These are phyloP conservation scores for Rhamphomyia laevipes DNA, from an alignment of 2,888 invertebrate genomes.

Conservation along the genomic window DNA sequence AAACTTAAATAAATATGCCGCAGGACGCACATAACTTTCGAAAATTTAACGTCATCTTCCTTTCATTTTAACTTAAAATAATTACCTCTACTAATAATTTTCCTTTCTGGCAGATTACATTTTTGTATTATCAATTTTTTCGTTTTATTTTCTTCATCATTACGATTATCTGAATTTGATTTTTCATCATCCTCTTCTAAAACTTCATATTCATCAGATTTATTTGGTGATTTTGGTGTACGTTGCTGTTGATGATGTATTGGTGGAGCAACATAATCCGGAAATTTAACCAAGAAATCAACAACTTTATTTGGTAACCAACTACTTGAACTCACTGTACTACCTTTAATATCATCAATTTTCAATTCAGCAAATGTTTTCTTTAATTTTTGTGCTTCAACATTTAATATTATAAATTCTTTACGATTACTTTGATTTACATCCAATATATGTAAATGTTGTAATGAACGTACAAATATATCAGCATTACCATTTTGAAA, in stretches of 20 bases:
- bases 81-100: conserved; percentile 24
- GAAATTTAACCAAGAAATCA: conserved; percentile 31
- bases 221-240: conserved; percentile 19
- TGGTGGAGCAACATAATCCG: conserved; percentile 31
- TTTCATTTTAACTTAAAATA: too few species aligned
- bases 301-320: conserved; percentile 33
- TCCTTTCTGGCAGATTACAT: conserved; percentile 28
- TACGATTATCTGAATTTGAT: conserved; percentile 47
- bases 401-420: conserved; percentile 58
- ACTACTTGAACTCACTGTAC: conserved; percentile 25
- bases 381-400: conserved; percentile 58
- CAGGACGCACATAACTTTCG: too few species aligned
- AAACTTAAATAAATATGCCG: too few species aligned
- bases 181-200: conserved; percentile 32
- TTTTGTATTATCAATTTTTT: conserved; percentile 15
- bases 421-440: conserved; percentile 51
- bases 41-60: too few species aligned
- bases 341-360: conserved; percentile 41
- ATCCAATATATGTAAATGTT: conserved; percentile 29
- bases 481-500: conserved; percentile 83
- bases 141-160: conserved; percentile 24
- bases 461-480: conserved; percentile 37
- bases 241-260: conserved; percentile 22
- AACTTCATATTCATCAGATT: conserved; percentile 29
- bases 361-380: conserved; percentile 81